Conservation (phyloP, 2,888 invertebrate species). For the Mythimna pallens region DNA sequence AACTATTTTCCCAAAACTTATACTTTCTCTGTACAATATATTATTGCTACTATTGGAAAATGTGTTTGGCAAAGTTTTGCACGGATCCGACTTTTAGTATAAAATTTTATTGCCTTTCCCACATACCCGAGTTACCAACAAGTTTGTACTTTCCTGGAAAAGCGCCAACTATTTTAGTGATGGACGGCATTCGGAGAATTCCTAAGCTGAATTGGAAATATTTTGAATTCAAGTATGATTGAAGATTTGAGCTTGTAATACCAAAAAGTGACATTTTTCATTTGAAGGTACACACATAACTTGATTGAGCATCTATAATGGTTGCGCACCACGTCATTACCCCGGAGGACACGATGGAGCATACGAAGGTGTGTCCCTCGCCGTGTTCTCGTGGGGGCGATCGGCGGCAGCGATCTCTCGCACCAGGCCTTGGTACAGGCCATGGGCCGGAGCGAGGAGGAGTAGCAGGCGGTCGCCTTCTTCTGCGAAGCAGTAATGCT, state of each 20-base stretch:
- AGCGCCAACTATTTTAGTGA: conserved; percentile 28
- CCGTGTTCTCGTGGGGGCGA: too few species aligned
- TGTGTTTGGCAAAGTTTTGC: conserved; percentile 10
- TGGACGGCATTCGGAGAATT: conserved; percentile 6
- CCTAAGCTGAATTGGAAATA: conserved; percentile 18
- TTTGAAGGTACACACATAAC: background rate
- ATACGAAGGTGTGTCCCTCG: too few species aligned
- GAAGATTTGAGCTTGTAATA: background rate
- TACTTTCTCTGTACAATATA: conserved; percentile 6
- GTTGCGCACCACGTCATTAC: too few species aligned
- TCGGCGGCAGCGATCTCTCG: too few species aligned
- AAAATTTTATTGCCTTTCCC: conserved; percentile 47
- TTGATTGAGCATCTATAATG: too few species aligned
- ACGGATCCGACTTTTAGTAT: conserved; percentile 9
- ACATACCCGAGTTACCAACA: conserved; percentile 17
- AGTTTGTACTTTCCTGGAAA: conserved; percentile 28
- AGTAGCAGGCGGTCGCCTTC: too few species aligned
- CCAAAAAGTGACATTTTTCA: background rate
- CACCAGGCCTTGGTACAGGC: too few species aligned
- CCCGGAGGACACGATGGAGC: too few species aligned
- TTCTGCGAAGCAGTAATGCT: too few species aligned
- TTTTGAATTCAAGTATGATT: conserved; percentile 16
- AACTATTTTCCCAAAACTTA: conserved; percentile 18
- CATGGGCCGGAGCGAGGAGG: too few species aligned
- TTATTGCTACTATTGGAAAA: conserved; percentile 28